Base-by-base conservation (phyloP, 2,888 invertebrate species). In the Drosophila imparisetae region DNA sequence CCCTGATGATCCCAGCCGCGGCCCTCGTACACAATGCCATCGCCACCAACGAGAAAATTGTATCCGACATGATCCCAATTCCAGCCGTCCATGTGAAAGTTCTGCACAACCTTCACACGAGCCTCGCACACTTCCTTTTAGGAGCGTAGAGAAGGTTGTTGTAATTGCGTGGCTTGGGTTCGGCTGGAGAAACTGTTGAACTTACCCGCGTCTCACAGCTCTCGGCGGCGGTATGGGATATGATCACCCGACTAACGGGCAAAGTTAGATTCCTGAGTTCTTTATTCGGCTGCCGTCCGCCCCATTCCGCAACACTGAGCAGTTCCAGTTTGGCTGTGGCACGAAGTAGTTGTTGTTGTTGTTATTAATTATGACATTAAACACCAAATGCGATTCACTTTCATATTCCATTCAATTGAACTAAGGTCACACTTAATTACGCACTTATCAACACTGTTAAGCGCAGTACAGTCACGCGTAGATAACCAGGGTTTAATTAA, bases 11-110 rank as follows among this genome's bases (percentile, higher is more conserved):
- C 94, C 97, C 97, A 97, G 1, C 96, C 96, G 8, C 96, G 94
- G 0, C 96, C 97, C 78, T 94, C 95, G 91, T 96, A 97, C 0
- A 95, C 95, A 1, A 94, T 93, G 0, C 96, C 97, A 84, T 97
- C 96, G 15, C 96, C 96, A 0, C 96, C 97, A 2, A 97, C 94
- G 7, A 97, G 92, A 83, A 96, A 97, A 91, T 96, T 97, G 92
- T 97, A 97, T 0, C 93, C 96, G 49, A 96, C 96, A 90, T 97
- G 96, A 69, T 93, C 93, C 95, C 95, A 96, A 0, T 92, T 79
- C 52, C 91, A 91, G 54, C 94, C 94, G 70, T 96, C 95, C 68
- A 96, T 95, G 91, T 97, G 96, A 83, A 94, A 96, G 40, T 91
- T 93, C 91, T 96, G 96, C 34, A 92, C 91, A 11, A 75, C 54